Evolutionary conservation across 2,797 vertebrate species (phyloP).

Genomic region (Tapera naevia): DNA sequence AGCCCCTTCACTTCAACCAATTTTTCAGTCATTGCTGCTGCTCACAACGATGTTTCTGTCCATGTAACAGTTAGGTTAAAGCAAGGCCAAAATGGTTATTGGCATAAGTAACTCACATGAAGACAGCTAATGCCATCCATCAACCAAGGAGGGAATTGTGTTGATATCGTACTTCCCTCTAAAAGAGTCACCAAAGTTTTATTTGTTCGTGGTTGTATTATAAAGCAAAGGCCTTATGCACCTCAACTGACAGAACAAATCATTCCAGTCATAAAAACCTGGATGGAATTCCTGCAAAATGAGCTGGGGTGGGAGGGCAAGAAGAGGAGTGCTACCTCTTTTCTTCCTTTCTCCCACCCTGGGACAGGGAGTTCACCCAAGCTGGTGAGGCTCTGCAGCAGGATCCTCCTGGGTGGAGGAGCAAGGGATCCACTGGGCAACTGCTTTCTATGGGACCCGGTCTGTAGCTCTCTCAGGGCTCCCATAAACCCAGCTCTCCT

Average conservation of each 20-base stretch:
- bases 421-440: rapidly evolving
- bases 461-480: background rate
- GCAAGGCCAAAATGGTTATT: background rate
- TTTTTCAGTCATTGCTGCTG: background rate
- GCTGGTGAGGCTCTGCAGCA: too few relatives aligned
- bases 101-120: background rate
- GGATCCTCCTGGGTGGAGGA: too few relatives aligned
- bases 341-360: too few relatives aligned
- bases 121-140: background rate
- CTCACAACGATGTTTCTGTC: background rate
- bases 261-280: background rate
- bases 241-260: background rate
- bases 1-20: background rate
- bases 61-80: background rate
- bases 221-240: background rate
- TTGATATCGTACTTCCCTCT: background rate
- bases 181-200: background rate
- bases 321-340: background rate
- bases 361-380: too few relatives aligned
- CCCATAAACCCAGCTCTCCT: background rate
- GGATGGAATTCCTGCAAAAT: background rate
- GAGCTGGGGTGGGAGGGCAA: background rate
- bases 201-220: background rate
- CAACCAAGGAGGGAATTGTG: background rate
- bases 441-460: background rate